These are phyloP conservation scores for Prietella phreatophila DNA, from an alignment of 2,113 vertebrate genomes.

Conservation along the genomic window DNA sequence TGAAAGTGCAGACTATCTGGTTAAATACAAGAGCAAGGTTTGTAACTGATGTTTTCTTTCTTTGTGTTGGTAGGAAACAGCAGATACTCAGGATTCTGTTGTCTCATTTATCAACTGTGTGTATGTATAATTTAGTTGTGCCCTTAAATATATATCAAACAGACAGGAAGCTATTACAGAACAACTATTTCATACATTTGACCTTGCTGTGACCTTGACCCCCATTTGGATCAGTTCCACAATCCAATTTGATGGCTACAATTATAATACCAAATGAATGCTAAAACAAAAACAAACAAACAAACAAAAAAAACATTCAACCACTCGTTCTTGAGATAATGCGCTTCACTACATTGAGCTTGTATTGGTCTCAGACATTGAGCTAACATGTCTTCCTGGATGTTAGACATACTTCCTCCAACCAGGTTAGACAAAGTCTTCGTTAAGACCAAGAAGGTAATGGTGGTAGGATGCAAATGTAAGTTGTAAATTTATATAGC, in stretches of 20 bases:
- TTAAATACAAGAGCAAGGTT: neutral
- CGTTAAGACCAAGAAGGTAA: too few species aligned
- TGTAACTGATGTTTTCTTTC: neutral
- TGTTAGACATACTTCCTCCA: too few species aligned
- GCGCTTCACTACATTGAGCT: too few species aligned
- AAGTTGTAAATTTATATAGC: too few species aligned
- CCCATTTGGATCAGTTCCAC: too few species aligned
- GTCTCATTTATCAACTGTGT: neutral
- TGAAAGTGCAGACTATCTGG: neutral
- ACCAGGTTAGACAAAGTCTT: too few species aligned
- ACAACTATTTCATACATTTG: neutral
- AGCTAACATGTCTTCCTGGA: too few species aligned
- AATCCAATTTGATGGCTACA: neutral
- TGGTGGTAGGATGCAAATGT: too few species aligned
- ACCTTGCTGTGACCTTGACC: neutral
- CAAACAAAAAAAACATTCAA: too few species aligned
- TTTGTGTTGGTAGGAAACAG: neutral
- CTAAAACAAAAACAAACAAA: too few species aligned
- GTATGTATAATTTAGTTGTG: neutral
- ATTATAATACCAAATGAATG: neutral
- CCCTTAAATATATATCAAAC: neutral
- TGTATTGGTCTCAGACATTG: too few species aligned
- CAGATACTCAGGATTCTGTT: neutral
- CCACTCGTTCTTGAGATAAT: too few species aligned
- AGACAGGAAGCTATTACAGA: neutral